Evolutionary conservation across 2,888 invertebrate species (phyloP), one percentile per base, ranked within the genome.

Genomic region (Iphiclides podalirius): DNA sequence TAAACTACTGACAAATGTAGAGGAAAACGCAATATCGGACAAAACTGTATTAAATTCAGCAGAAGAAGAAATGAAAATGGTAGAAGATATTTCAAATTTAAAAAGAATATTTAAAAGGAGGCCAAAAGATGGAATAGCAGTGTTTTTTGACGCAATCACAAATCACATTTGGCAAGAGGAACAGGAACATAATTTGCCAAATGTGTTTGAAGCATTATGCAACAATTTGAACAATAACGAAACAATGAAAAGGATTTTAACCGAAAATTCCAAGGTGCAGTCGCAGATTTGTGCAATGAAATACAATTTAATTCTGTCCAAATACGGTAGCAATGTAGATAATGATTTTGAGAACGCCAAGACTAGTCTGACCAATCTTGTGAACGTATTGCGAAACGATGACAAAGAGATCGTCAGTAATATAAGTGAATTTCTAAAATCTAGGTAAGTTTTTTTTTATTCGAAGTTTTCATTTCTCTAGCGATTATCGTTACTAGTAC

Each of bases 81-180:
- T 76, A 1, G 52, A 58, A 17, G 80, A 85, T 47, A 52, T 81
- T 9, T 42, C 45, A 1, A 38, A 60, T 0, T 56, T 87, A 12
- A 70, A 72, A 52, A 80, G 69, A 57, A 59, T 77, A 15, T 86
- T 77, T 39, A 82, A 70, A 60, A 70, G 80, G 43, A 70, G 75
- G 59, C 67, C 85, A 2, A 53, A 67, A 0, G 86, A 87, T 34
- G 64, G 68, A 2, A 55, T 83, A 13, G 72, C 72, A 1, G 59
- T 85, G 49, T 75, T 79, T 66, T 88, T 80, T 50, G 87, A 88
- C 63, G 35, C 79, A 1, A 52, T 88, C 49, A 86, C 84, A 34
- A 70, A 82, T 52, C 42, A 76, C 0, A 11, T 86, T 36, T 72
- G 75, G 71, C 9, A 23, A 2, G 15, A 26, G 3, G 38, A 38